Conservation (phyloP, 1,140 invertebrate species). For the Plutomurus gul region DNA sequence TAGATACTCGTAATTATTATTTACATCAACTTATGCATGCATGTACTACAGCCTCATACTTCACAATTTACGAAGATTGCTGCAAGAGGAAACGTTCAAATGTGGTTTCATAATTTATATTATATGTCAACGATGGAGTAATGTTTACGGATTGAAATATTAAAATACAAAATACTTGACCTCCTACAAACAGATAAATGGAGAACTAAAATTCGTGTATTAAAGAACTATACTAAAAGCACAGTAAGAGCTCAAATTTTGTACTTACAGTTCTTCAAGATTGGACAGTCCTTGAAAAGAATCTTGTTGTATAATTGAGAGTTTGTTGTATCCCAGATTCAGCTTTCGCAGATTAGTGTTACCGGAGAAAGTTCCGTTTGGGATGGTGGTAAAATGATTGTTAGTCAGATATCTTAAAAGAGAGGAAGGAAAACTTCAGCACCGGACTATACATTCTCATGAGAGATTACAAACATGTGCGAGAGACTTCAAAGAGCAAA, state of each 20-base stretch:
- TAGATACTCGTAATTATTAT: no score
- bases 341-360: conserved; percentile 42
- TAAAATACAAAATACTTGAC: no score
- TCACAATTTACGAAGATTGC: no score
- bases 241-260: background rate
- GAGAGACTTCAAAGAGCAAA: no score
- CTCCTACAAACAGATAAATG: no score
- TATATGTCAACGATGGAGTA: no score
- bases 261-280: conserved; percentile 58
- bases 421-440: background rate
- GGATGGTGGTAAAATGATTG: conserved; percentile 46
- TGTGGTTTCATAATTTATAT: no score
- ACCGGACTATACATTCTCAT: background rate
- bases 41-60: no score
- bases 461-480: background rate
- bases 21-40: no score
- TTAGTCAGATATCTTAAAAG: conserved; percentile 45
- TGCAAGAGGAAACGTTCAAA: no score
- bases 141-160: no score
- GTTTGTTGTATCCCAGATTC: conserved; percentile 45
- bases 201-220: no score
- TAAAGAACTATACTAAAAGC: background rate
- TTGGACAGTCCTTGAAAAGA: conserved; percentile 43
- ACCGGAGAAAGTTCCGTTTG: conserved; percentile 33
- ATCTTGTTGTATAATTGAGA: conserved; percentile 26